Evolutionary conservation across 2,113 vertebrate genomes (phyloP), one percentile per base, ranked within the genome.

Genomic region (Nematolebias whitei): DNA sequence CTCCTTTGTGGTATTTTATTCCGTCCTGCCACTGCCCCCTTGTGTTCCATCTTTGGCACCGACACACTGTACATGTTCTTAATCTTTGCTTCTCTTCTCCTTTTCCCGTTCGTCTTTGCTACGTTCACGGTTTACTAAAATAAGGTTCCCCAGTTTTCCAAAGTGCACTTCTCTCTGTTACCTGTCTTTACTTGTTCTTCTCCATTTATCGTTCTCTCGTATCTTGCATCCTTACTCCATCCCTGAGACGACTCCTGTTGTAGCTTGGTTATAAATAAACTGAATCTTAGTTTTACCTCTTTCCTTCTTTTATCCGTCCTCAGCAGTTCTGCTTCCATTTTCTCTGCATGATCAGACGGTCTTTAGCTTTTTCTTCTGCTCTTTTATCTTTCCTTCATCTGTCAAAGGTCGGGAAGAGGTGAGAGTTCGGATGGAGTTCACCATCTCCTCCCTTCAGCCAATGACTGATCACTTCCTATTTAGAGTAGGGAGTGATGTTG

Each of bases 401-500:
- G 67, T 76, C 78, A 66, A 29, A 81, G 79, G 84, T 88, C 76
- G 63, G 18, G 0, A 8, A 4, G 53, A 71, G 76, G 84, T 83
- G 68, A 71, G 73, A 78, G 82, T 78, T 86, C 45, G 32, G 50
- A n/a, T 23, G 67, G 79, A 87, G 88, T 87, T 88, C 85, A 70
- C 51, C 1, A 41, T 80, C 77, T 76, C 74, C 63, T 74, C 75
- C 60, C 53, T 62, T 77, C 65, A 71, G 61, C 74, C 74, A 76
- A 55, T 87, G 88, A 90, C 63, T 43, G 76, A 88, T 88, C 45
- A 84, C 76, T 90, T 90, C 87, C 85, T 87, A 85, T 83, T 88
- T 86, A 83, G 56, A 79, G 24, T 24, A 38, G 29, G 29, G 70
- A 73, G 74, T 58, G 70, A 47, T 2, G 4, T 52, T 24, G 50